These are phyloP conservation scores for Trachymyrmex septentrionalis DNA, from an alignment of 1,140 invertebrate genomes.

Conservation along the genomic window DNA sequence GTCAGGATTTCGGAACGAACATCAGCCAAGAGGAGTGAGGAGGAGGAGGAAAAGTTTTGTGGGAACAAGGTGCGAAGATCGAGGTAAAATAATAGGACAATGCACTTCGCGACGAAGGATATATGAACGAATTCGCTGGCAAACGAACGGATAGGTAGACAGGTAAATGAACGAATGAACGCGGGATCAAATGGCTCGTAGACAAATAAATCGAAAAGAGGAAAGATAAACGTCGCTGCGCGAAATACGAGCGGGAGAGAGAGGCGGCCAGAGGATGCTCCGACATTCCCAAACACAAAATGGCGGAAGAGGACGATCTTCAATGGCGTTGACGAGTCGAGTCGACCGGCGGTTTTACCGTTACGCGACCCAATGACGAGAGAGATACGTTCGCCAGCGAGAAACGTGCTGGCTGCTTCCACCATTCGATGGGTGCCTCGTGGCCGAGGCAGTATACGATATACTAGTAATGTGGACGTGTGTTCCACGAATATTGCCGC, in stretches of 20 bases:
- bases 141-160: neutral
- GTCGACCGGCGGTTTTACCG: constrained; percentile 79
- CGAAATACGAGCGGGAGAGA: constrained; percentile 23
- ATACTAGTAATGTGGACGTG: neutral
- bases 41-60: neutral
- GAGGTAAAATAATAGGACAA: constrained; percentile 44
- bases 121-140: constrained; percentile 21
- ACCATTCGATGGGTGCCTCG: constrained; percentile 36
- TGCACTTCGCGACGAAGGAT: constrained; percentile 11
- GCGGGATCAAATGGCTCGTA: constrained; percentile 37
- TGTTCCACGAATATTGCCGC: neutral
- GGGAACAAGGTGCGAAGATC: neutral
- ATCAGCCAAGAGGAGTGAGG: neutral
- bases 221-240: constrained; percentile 41
- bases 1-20: neutral
- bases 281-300: constrained; percentile 49
- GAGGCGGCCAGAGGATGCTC: constrained; percentile 8
- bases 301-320: constrained; percentile 39
- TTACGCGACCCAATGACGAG: constrained; percentile 84
- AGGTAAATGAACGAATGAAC: constrained; percentile 34
- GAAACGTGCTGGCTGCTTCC: constrained; percentile 40
- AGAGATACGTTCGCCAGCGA: constrained; percentile 78
- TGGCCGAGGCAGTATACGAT: constrained; percentile 38
- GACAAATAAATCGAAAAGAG: constrained; percentile 45
- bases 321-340: constrained; percentile 73